These are phyloP conservation scores for Strigamia crassipes DNA, from an alignment of 2,888 invertebrate species.

Conservation along the genomic window DNA sequence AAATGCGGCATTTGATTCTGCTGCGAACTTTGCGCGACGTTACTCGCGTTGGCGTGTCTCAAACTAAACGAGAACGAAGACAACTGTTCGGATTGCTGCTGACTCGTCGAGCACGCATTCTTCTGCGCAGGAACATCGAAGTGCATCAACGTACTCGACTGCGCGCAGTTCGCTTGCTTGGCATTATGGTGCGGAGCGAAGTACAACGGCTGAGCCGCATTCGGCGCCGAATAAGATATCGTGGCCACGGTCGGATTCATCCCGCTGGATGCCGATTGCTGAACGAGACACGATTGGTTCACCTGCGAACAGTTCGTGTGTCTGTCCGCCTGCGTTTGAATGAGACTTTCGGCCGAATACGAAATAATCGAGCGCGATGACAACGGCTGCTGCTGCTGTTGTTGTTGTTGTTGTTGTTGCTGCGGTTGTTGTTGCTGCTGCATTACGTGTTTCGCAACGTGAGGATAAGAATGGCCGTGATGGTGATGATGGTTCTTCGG, in stretches of 20 bases:
- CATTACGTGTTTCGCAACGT: not conserved
- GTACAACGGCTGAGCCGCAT: not conserved
- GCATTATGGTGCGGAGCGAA: not conserved
- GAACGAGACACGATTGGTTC: conserved; percentile 14
- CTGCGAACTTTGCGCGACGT: not conserved
- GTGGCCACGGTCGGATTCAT: not conserved
- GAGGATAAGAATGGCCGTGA: not conserved
- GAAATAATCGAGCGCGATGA: conserved; percentile 48
- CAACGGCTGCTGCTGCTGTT: not conserved
- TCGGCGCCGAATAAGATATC: not conserved
- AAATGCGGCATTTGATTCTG: not conserved
- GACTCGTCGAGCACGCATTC: not conserved
- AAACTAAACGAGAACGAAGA: conserved; percentile 41
- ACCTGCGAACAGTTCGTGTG: conserved; percentile 47
- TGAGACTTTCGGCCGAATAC: conserved; percentile 50
- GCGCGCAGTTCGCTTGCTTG: not conserved
- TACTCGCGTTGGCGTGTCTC: not conserved
- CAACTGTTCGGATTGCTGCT: conserved; percentile 24
- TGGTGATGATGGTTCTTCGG: conserved; percentile 16
- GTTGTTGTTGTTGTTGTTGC: conserved; percentile 33
- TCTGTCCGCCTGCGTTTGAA: conserved; percentile 46
- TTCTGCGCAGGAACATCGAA: not conserved
- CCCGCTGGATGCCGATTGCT: not conserved
- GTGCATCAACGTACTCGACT: not conserved
- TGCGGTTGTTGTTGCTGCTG: conserved; percentile 11